Conservation (phyloP, 2,888 invertebrate species). For the Ophion costatus region DNA sequence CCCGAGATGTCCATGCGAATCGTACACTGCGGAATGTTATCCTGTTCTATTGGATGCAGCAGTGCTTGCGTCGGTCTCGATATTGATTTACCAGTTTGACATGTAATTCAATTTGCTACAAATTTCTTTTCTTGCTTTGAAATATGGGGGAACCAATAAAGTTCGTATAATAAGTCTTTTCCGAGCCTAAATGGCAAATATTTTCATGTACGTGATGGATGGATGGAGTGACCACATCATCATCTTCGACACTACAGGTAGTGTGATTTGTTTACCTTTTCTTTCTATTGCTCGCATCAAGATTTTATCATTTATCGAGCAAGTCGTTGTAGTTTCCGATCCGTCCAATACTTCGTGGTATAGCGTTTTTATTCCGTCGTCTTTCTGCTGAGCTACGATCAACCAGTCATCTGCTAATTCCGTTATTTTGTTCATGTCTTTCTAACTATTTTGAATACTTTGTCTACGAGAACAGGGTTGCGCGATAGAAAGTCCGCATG, state of each 20-base stretch:
- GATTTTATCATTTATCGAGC: constrained; percentile 52
- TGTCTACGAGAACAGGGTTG: constrained; percentile 27
- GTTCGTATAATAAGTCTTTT: constrained; percentile 66
- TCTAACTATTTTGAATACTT: constrained; percentile 4
- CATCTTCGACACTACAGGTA: constrained; percentile 55
- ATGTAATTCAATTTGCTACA: constrained; percentile 75
- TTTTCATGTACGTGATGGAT: constrained; percentile 59
- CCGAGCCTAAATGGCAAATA: constrained; percentile 48
- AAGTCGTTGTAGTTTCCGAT: constrained; percentile 47
- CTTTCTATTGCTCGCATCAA: constrained; percentile 67
- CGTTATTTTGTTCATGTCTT: constrained; percentile 6
- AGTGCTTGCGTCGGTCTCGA: constrained; percentile 72
- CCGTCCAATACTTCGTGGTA: constrained; percentile 35
- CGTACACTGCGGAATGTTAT: constrained; percentile 71
- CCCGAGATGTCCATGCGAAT: constrained; percentile 72
- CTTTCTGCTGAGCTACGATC: constrained; percentile 60
- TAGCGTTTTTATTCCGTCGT: constrained; percentile 42
- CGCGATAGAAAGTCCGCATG: constrained; percentile 63
- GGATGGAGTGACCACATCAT: constrained; percentile 55
- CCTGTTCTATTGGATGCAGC: constrained; percentile 77
- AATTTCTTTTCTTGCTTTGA: constrained; percentile 74
- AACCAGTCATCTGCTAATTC: constrained; percentile 55
- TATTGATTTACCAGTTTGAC: constrained; percentile 72
- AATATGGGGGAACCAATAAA: constrained; percentile 76
- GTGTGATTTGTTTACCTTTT: constrained; percentile 48